These are phyloP conservation scores for Morone saxatilis DNA, from an alignment of 2,113 vertebrate species.

Conservation along the genomic window DNA sequence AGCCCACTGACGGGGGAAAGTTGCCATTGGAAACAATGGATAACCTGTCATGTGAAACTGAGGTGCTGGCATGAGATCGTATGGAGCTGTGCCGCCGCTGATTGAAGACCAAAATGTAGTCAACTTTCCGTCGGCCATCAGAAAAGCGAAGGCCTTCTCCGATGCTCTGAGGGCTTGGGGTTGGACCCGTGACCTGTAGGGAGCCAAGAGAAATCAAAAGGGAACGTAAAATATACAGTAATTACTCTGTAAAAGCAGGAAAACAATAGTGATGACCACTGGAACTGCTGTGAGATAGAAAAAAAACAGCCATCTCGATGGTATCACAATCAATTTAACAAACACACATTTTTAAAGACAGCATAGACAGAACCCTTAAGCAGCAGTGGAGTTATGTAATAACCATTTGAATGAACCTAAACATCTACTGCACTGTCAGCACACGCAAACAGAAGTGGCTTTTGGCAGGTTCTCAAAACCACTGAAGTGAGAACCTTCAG, in stretches of 20 bases:
- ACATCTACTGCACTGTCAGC: slow-evolving; percentile 66
- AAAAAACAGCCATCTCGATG: too few species aligned
- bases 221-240: not conserved
- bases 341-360: slow-evolving; percentile 6
- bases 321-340: not conserved
- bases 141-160: slow-evolving; percentile 87
- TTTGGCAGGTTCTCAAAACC: slow-evolving; percentile 79
- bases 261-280: not conserved
- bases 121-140: slow-evolving; percentile 92
- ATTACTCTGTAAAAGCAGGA: not conserved
- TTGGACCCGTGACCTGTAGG: slow-evolving; percentile 66
- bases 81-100: slow-evolving; percentile 82
- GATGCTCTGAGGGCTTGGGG: slow-evolving; percentile 61
- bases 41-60: slow-evolving; percentile 63
- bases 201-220: not conserved
- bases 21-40: slow-evolving; percentile 89
- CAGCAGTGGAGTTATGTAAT: slow-evolving; percentile 57
- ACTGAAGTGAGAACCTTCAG: slow-evolving; percentile 75
- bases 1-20: slow-evolving; percentile 69
- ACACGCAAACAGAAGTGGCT: slow-evolving; percentile 67
- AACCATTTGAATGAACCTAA: slow-evolving; percentile 72
- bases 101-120: slow-evolving; percentile 94
- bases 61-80: slow-evolving; percentile 31
- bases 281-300: not conserved
- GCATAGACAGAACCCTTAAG: slow-evolving; percentile 32